A percentile compares a stretch with the other conserved stretches of the same genome.
phyloP scores from a whole-genome alignment of 2,797 vertebrate species.

The Sebastes jordani region DNA sequence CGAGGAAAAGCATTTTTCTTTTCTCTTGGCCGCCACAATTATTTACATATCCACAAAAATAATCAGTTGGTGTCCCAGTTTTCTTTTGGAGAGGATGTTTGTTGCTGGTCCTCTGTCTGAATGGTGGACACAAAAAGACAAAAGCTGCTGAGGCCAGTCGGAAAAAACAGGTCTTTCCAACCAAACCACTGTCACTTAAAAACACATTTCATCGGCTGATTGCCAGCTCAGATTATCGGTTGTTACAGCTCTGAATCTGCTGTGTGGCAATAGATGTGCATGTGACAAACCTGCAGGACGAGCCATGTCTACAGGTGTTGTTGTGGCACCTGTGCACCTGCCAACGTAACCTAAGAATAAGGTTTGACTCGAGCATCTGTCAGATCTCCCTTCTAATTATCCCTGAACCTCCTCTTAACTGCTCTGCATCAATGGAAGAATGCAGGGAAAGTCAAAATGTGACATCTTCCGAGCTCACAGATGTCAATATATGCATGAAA shows the following conservation, averaged over 20 bases:
- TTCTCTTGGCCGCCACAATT: conserved; percentile 25
- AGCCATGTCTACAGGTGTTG: conserved; percentile 49
- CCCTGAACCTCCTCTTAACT: neutral
- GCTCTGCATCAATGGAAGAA: neutral
- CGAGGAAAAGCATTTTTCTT: conserved; percentile 54
- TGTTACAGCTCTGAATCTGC: neutral
- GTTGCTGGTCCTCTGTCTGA: conserved; percentile 32
- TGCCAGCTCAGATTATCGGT: conserved; percentile 31
- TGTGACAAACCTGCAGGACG: conserved; percentile 48
- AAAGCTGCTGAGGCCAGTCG: neutral
- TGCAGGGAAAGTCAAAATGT: neutral
- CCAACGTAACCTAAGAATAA: neutral
- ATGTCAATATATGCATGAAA: neutral
- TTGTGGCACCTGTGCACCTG: conserved; percentile 42
- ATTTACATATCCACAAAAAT: conserved; percentile 54
- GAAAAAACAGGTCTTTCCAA: conserved; percentile 23
- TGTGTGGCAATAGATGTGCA: neutral
- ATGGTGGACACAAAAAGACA: conserved; percentile 25
- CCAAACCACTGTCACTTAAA: conserved; percentile 15
- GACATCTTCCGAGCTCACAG: neutral
- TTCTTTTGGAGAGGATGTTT: conserved; percentile 21
- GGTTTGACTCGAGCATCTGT: conserved; percentile 42
- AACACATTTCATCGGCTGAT: conserved; percentile 25
- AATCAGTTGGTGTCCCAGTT: conserved; percentile 45
- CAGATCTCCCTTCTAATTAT: conserved; percentile 43